A percentile compares a stretch with the other conserved stretches of the same genome.
phyloP scores from a whole-genome alignment of 2,888 invertebrate species.

The Pseudanteris insignis region DNA sequence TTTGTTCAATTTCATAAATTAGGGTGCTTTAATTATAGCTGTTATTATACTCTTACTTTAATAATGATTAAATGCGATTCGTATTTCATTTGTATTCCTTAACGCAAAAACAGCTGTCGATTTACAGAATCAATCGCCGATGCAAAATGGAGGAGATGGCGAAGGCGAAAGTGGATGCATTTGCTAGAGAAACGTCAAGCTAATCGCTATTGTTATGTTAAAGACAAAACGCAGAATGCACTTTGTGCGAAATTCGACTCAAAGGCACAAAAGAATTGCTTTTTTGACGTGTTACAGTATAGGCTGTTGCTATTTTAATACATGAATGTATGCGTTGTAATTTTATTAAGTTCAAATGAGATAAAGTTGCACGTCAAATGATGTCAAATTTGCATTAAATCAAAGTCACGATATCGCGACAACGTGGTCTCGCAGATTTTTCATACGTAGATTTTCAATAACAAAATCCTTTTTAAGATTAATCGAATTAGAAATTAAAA shows the following conservation, averaged over 20 bases:
- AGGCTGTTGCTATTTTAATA: constrained; percentile 26
- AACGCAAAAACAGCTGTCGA: constrained; percentile 76
- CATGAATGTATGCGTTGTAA: not conserved
- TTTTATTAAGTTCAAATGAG: too few relatives aligned
- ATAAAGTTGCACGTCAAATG: constrained; percentile 8
- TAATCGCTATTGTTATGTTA: constrained; percentile 12
- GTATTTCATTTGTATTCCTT: too few relatives aligned
- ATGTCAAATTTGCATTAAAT: constrained; percentile 27
- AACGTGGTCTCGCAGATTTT: too few relatives aligned
- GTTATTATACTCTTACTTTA: too few relatives aligned
- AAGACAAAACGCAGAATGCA: constrained; percentile 19
- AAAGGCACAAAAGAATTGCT: constrained; percentile 21
- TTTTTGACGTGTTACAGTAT: constrained; percentile 23
- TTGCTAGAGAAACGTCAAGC: constrained; percentile 69
- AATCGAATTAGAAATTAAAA: constrained; percentile 15
- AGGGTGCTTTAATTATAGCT: too few relatives aligned
- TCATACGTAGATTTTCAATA: constrained; percentile 26
- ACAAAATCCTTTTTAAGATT: constrained; percentile 33
- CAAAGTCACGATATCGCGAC: constrained; percentile 5
- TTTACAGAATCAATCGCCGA: constrained; percentile 82
- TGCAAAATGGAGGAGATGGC: constrained; percentile 82
- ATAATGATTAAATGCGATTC: too few relatives aligned
- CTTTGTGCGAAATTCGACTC: constrained; percentile 32
- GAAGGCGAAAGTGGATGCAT: constrained; percentile 86
- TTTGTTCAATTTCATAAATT: too few relatives aligned